Conservation (phyloP, 2,797 vertebrate genomes). For the Chiroxiphia lanceolata region DNA sequence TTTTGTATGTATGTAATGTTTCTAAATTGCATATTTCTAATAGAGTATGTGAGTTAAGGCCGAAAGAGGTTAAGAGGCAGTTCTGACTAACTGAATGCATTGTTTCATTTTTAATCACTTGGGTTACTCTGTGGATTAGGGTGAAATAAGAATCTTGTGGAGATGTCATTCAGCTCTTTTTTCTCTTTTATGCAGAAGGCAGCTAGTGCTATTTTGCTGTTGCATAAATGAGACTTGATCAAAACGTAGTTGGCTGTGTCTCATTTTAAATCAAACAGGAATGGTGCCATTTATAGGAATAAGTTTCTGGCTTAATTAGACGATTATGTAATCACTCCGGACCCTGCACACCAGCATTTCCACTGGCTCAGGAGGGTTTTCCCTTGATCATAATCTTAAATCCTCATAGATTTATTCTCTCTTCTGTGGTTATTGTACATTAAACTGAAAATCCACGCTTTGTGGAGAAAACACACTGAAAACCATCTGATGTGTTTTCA, state of each 20-base stretch:
- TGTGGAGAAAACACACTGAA: neutral
- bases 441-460: neutral
- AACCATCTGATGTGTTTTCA: neutral
- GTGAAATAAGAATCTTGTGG: neutral
- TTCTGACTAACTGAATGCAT: neutral
- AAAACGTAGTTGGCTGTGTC: slow-evolving; percentile 2
- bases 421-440: neutral
- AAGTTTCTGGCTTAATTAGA: slow-evolving; percentile 37
- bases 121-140: neutral
- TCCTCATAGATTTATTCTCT: neutral
- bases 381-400: neutral
- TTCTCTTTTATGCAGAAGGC: slow-evolving; percentile 21
- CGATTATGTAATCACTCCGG: slow-evolving; percentile 13
- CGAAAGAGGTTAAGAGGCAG: neutral
- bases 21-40: neutral
- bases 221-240: slow-evolving; percentile 38
- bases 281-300: neutral
- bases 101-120: slow-evolving; percentile 33
- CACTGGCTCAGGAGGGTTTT: neutral
- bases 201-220: slow-evolving; percentile 35
- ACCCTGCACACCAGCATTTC: neutral
- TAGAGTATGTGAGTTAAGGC: neutral
- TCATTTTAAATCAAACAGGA: slow-evolving; percentile 34
- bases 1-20: neutral
- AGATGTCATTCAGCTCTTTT: neutral